phyloP scores from a whole-genome alignment of 2,113 vertebrate species.

The Spizaetus ornatus region DNA sequence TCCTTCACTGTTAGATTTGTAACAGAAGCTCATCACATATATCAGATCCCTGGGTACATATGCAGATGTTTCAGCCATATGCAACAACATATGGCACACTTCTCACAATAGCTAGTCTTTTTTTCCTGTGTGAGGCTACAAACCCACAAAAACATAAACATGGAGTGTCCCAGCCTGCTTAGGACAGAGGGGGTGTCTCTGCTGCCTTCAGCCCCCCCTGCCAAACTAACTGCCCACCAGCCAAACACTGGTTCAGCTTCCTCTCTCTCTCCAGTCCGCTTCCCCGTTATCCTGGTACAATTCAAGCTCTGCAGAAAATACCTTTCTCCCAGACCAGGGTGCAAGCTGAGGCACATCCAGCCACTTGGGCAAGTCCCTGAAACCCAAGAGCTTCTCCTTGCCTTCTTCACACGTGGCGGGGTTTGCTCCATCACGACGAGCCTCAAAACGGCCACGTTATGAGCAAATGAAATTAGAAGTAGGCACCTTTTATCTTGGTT shows the following conservation, averaged over 20 bases:
- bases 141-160: not conserved
- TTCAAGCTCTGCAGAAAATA: not conserved
- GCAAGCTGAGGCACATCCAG: rapidly evolving
- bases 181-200: not conserved
- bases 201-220: not conserved
- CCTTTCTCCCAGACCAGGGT: not conserved
- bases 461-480: not conserved
- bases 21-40: conserved; percentile 7
- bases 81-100: not conserved
- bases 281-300: not conserved
- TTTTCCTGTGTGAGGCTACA: not conserved
- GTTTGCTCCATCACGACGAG: not conserved
- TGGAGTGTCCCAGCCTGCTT: not conserved
- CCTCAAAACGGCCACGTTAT: rapidly evolving
- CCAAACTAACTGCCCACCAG: not conserved
- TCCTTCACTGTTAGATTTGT: not conserved
- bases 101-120: conserved; percentile 35
- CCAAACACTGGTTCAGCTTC: not conserved
- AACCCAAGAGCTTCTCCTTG: not conserved
- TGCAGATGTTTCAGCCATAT: conserved; percentile 64
- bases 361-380: no score
- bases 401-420: rapidly evolving
- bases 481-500: not conserved
- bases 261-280: not conserved
- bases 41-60: conserved; percentile 23